Percentiles rank a stretch among this genome's conserved stretches.
Conservation (phyloP, 2,888 invertebrate genomes). For the Phalera bucephala region DNA sequence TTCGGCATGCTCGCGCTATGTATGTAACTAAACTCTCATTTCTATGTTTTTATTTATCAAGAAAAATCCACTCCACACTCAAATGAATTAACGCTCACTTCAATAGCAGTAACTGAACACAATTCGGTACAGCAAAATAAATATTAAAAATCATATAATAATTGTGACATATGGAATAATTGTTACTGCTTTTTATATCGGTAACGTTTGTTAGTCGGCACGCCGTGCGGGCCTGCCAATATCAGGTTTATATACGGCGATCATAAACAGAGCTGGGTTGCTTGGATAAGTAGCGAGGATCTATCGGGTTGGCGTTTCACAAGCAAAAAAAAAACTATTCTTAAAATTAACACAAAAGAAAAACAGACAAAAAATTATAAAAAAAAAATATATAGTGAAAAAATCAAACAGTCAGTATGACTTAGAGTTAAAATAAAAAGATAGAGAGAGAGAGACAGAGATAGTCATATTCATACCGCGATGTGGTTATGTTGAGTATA, state of each 20-base stretch:
- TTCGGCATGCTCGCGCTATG: slow-evolving; percentile 68
- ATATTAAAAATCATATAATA: slow-evolving; percentile 45
- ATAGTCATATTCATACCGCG: slow-evolving; percentile 78
- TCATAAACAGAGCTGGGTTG: slow-evolving; percentile 57
- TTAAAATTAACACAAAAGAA: slow-evolving; percentile 55
- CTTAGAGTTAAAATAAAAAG: slow-evolving; percentile 68
- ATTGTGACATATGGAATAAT: slow-evolving; percentile 28
- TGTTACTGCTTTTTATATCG: slow-evolving; percentile 68
- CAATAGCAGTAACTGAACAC: slow-evolving; percentile 73
- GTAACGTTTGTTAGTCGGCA: slow-evolving; percentile 65
- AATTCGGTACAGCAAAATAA: slow-evolving; percentile 49
- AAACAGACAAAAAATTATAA: slow-evolving; percentile 51
- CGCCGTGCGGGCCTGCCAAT: slow-evolving; percentile 49
- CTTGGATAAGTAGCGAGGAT: slow-evolving; percentile 73
- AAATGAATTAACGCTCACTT: slow-evolving; percentile 59
- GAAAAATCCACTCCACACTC: slow-evolving; percentile 82
- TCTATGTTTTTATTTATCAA: slow-evolving; percentile 40
- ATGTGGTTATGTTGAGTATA: slow-evolving; percentile 69
- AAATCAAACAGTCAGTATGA: slow-evolving; percentile 83
- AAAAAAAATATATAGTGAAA: slow-evolving; percentile 47
- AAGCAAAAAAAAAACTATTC: slow-evolving; percentile 76
- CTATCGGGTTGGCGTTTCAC: slow-evolving; percentile 76
- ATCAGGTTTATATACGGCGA: slow-evolving; percentile 45
- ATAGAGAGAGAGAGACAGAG: slow-evolving; percentile 70
- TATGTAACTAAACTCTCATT: slow-evolving; percentile 33